These are phyloP conservation scores for Drosophila erecta DNA, from an alignment of 1,140 invertebrate genomes.

Conservation along the genomic window DNA sequence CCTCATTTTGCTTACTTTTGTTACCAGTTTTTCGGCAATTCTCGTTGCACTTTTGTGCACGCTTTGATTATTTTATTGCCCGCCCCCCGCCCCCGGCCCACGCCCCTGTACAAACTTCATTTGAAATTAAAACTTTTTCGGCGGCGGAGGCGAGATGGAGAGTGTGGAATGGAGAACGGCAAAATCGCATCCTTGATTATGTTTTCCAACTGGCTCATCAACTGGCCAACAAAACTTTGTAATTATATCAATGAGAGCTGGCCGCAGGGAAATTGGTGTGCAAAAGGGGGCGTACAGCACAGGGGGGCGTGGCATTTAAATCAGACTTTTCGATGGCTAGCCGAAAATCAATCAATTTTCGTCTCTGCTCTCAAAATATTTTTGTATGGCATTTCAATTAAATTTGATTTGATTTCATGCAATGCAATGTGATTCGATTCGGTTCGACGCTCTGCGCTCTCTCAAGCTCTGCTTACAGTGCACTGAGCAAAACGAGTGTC, in stretches of 20 bases:
- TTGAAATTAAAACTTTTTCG: slow-evolving; percentile 77
- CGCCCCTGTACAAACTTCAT: slow-evolving; percentile 67
- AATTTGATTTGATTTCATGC: slow-evolving; percentile 69
- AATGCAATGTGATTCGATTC: slow-evolving; percentile 32
- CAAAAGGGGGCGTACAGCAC: too few species aligned
- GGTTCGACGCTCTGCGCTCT: slow-evolving; percentile 21
- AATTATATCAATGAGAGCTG: slow-evolving; percentile 75
- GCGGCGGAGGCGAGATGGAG: background rate
- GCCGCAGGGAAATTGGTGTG: slow-evolving; percentile 4
- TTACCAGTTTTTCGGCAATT: slow-evolving; percentile 76
- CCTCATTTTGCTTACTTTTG: slow-evolving; percentile 64
- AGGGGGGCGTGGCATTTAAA: slow-evolving; percentile 30
- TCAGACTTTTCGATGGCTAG: slow-evolving; percentile 32
- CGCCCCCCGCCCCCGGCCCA: background rate
- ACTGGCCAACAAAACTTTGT: slow-evolving; percentile 77
- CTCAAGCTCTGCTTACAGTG: slow-evolving; percentile 1
- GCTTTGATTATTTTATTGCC: slow-evolving; percentile 82
- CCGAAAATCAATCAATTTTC: slow-evolving; percentile 79
- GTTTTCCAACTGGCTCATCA: slow-evolving; percentile 79
- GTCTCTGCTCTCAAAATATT: slow-evolving; percentile 60
- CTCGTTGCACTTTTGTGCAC: slow-evolving; percentile 78
- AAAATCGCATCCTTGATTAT: slow-evolving; percentile 79
- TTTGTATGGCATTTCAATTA: slow-evolving; percentile 75
- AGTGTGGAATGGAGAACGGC: background rate
- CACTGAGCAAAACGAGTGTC: slow-evolving; percentile 3